Evolutionary conservation across 2,797 vertebrate genomes (phyloP), one percentile per base, ranked within the genome.

Genomic region (Mormyrops boulengeri): DNA sequence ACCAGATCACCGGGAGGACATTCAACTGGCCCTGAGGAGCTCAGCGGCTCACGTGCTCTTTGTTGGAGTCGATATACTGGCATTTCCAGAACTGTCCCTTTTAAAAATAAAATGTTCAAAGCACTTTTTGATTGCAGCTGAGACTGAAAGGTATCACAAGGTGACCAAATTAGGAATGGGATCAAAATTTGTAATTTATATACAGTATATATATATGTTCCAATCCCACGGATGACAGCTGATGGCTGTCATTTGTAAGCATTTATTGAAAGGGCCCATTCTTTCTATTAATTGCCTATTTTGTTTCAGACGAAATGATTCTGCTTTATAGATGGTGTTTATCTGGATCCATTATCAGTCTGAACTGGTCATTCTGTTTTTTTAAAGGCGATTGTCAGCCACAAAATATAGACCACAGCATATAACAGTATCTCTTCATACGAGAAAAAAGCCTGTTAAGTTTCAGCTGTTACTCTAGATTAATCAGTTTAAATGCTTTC

Each of bases 1-100:
- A 98, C 94, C 98, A 99, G 96, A 98, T 99, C 94, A 99, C 96
- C n/a, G 98, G 98, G 86, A 96, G 98, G 94, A 97, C 97, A 95
- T 98, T 99, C 96, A 97, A 94, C 94, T 99, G 98, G 98, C 98
- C 97, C 91, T 98, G 94, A 97, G 5, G 62, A 89, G 89, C 17
- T 91, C 91, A 91, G 87, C 93, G 87, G 91, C 89, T 93, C 93
- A 89, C 91, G n/a, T 94, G 94, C 94, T 95, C 91, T 57, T 90
- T 19, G 73, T 1, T 73, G 82, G 91, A 89, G 90, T 90, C 90
- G 30, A n/a, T 66, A 90, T 49, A 34, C 14, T 88, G 87, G 85
- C 77, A 84, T 88, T 92, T 89, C 55, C 30, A 17, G 44, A 88
- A 92, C 88, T 85, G 88, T 52, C 85, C 80, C 85, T 17, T 34